A percentile compares a stretch with the other conserved stretches of the same genome.
Evolutionary conservation across 2,888 invertebrate genomes (phyloP).

Genomic region (Hirtodrosophila alboralis): DNA sequence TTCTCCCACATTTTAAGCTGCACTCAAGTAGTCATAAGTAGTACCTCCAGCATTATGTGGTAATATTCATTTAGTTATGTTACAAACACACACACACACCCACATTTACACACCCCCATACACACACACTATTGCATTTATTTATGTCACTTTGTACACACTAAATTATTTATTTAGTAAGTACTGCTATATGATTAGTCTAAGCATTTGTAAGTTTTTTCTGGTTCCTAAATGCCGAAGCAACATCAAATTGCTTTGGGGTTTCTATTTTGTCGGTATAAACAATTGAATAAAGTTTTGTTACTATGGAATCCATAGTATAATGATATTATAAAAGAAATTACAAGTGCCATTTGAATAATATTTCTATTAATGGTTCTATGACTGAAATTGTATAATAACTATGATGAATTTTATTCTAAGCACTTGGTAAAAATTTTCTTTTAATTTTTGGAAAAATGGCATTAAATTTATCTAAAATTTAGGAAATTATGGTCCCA

Average conservation of each 20-base stretch:
- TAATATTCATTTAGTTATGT: constrained; percentile 14
- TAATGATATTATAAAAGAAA: constrained; percentile 20
- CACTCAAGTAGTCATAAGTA: constrained; percentile 29
- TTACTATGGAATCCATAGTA: constrained; percentile 45
- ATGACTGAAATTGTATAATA: neutral
- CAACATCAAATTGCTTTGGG: constrained; percentile 22
- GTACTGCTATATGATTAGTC: constrained; percentile 23
- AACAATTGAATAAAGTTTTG: constrained; percentile 41
- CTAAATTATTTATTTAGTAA: constrained; percentile 42
- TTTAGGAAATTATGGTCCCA: no score
- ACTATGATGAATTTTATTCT: neutral
- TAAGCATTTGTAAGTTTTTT: constrained; percentile 39
- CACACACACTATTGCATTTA: constrained; percentile 47
- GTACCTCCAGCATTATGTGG: constrained; percentile 49
- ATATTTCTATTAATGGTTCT: neutral
- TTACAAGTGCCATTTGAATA: neutral
- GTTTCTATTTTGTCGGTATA: constrained; percentile 35
- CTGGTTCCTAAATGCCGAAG: constrained; percentile 64
- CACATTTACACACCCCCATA: constrained; percentile 13
- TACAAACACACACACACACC: constrained; percentile 14
- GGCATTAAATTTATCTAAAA: no score
- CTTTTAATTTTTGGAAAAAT: no score
- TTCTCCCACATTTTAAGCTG: constrained; percentile 13
- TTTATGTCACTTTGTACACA: constrained; percentile 47
- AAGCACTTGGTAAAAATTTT: no score